Evolutionary conservation across 2,888 invertebrate genomes (phyloP).

Genomic region (Drosophila subquinaria): DNA sequence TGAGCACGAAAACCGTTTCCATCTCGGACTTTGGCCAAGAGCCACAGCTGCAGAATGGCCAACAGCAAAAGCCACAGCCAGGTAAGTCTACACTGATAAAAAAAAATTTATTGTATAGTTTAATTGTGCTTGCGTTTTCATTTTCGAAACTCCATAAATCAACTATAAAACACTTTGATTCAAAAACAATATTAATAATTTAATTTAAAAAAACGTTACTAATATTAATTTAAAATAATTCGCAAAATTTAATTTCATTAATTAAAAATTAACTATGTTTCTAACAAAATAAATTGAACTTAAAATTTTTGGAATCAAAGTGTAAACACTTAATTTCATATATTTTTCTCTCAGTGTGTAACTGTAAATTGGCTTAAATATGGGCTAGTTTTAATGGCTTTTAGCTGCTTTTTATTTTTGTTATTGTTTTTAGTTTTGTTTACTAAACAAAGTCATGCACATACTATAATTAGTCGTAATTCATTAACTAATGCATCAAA

Average conservation of each 20-base stretch:
- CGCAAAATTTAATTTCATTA: too few species aligned
- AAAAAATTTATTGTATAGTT: background rate
- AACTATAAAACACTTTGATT: background rate
- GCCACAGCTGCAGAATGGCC: constrained; percentile 51
- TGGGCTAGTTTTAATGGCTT: constrained; percentile 17
- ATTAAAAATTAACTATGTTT: too few species aligned
- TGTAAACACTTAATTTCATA: too few species aligned
- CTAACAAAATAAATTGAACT: too few species aligned
- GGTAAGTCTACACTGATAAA: constrained; percentile 43
- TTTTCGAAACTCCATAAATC: background rate
- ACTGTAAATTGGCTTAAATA: constrained; percentile 21
- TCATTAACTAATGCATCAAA: constrained; percentile 58
- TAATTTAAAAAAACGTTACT: too few species aligned
- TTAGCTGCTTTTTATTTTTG: constrained; percentile 22
- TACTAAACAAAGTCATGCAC: constrained; percentile 45
- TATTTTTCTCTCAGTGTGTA: background rate
- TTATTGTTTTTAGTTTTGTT: constrained; percentile 39
- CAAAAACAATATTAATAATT: background rate
- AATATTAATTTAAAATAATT: too few species aligned
- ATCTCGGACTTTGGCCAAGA: constrained; percentile 73
- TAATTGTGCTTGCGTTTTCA: background rate
- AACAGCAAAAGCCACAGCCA: constrained; percentile 58
- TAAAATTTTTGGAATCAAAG: too few species aligned
- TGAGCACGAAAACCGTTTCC: constrained; percentile 83
- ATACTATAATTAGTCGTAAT: constrained; percentile 27